A percentile compares a stretch with the other conserved stretches of the same genome.
Conservation (phyloP, 2,113 vertebrate genomes). For the Hyperoodon ampullatus region DNA sequence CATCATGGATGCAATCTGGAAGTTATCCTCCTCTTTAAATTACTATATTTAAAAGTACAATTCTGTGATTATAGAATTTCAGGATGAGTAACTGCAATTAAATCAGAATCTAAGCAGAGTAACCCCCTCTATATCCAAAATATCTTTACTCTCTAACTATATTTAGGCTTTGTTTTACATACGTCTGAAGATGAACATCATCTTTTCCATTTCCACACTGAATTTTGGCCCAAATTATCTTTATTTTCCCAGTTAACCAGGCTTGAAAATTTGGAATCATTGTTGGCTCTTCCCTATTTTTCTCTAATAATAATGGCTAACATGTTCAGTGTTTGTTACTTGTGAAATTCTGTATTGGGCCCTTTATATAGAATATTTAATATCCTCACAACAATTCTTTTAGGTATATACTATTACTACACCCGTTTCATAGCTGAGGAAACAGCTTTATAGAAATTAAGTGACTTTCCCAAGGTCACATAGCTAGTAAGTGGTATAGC, state of each 20-base stretch:
- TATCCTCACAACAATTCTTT: not conserved
- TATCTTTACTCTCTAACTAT: not conserved
- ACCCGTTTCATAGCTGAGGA: not conserved
- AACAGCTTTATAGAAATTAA: not conserved
- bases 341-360: not conserved
- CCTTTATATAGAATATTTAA: not conserved
- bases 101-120: not conserved
- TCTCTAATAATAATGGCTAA: not conserved
- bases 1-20: not conserved
- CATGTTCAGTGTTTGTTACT: not conserved
- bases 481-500: not conserved
- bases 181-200: not conserved
- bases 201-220: not conserved
- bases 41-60: slow-evolving; percentile 12
- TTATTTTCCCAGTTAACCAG: not conserved
- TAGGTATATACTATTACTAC: not conserved
- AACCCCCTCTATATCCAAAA: not conserved
- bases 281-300: not conserved
- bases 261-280: not conserved
- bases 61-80: slow-evolving; percentile 39
- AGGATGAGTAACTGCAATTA: slow-evolving; percentile 8
- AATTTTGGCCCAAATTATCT: not conserved
- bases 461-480: not conserved
- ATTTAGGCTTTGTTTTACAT: slow-evolving; percentile 14
- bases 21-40: not conserved